These are phyloP conservation scores for Nesidiocoris tenuis DNA, from an alignment of 2,888 invertebrate genomes.

Conservation along the genomic window DNA sequence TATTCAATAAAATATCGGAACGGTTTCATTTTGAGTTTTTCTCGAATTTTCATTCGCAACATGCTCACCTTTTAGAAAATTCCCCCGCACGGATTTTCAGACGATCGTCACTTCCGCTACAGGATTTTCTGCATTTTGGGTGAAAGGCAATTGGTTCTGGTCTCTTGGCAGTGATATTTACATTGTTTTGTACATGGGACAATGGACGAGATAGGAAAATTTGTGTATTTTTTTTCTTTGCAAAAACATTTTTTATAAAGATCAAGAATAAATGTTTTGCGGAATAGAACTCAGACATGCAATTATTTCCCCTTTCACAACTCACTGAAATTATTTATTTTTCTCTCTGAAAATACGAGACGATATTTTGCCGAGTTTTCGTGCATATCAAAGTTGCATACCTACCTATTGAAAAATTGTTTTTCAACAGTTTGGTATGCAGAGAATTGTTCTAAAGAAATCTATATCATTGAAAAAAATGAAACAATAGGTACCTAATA, in stretches of 20 bases:
- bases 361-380: too few species aligned
- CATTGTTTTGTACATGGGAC: background rate
- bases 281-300: constrained; percentile 1
- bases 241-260: constrained; percentile 27
- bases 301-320: too few species aligned
- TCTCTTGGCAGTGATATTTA: background rate
- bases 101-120: background rate
- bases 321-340: too few species aligned
- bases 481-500: too few species aligned
- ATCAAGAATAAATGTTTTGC: constrained; percentile 32
- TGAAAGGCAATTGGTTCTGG: constrained; percentile 35
- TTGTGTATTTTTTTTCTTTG: too few species aligned
- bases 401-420: background rate
- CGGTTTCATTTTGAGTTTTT: constrained; percentile 41
- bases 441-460: too few species aligned
- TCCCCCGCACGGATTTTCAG: too few species aligned
- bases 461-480: too few species aligned
- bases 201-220: too few species aligned
- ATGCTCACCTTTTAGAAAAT: background rate
- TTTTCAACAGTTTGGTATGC: too few species aligned
- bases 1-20: constrained; percentile 46
- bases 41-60: background rate
- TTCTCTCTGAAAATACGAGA: too few species aligned
- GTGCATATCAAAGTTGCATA: too few species aligned
- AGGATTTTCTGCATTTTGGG: background rate